Conservation (phyloP, 2,888 invertebrate genomes). For the Euzetes globulus region DNA sequence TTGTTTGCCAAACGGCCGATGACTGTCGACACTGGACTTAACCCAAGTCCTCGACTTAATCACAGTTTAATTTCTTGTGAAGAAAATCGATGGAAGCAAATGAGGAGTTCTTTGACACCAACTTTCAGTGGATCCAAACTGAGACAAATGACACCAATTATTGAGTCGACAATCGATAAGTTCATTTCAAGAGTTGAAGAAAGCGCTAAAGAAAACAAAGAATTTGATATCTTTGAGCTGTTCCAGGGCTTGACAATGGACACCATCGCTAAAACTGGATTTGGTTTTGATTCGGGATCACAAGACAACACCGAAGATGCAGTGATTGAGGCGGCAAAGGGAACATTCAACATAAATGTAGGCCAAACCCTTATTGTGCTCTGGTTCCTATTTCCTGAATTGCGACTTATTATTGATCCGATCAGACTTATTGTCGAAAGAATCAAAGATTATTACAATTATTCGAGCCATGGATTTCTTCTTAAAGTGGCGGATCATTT, state of each 20-base stretch:
- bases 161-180: slow-evolving; percentile 29
- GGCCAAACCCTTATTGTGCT: not conserved
- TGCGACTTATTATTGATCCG: not conserved
- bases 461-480: not conserved
- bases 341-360: not conserved
- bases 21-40: slow-evolving; percentile 40
- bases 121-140: slow-evolving; percentile 41
- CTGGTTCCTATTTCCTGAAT: slow-evolving; percentile 12
- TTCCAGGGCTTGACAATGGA: slow-evolving; percentile 40
- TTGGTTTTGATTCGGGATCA: slow-evolving; percentile 39
- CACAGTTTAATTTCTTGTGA: slow-evolving; percentile 24
- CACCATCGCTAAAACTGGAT: slow-evolving; percentile 38
- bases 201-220: slow-evolving; percentile 17
- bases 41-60: slow-evolving; percentile 18
- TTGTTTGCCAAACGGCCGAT: slow-evolving; percentile 44
- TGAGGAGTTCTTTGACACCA: slow-evolving; percentile 40
- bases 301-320: slow-evolving; percentile 38
- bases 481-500: not conserved
- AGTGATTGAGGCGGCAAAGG: slow-evolving; percentile 21
- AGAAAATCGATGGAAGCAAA: slow-evolving; percentile 40
- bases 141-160: slow-evolving; percentile 35
- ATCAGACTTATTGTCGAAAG: not conserved
- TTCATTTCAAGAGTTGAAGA: slow-evolving; percentile 33
- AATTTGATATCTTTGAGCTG: slow-evolving; percentile 40
- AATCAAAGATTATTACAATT: not conserved